A percentile compares a stretch with the other conserved stretches of the same genome.
These are phyloP conservation scores for Threskiornis aethiopicus DNA, from an alignment of 2,797 vertebrate species.

Conservation along the genomic window DNA sequence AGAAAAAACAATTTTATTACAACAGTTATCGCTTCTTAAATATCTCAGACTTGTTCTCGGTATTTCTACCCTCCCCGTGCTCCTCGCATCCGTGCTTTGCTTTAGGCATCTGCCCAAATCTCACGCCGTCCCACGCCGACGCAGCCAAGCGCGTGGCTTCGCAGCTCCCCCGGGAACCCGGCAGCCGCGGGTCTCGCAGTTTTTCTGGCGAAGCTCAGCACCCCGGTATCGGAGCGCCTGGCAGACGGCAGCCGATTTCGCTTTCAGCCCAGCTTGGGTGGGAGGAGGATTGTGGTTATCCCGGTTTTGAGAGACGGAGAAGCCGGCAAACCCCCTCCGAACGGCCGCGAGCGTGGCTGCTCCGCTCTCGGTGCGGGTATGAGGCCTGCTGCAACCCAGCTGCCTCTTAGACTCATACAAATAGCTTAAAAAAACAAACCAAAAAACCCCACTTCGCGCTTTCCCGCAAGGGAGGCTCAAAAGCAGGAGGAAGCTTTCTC, in stretches of 20 bases:
- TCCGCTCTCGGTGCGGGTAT: accelerated
- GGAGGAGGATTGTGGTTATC: neutral
- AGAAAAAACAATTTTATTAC: slow-evolving; percentile 3
- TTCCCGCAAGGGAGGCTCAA: neutral
- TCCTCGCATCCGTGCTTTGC: neutral
- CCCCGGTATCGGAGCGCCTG: neutral
- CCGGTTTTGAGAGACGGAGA: neutral
- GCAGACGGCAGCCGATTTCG: neutral
- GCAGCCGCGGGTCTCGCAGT: neutral
- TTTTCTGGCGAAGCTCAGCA: neutral
- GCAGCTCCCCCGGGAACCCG: neutral
- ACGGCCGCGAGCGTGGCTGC: neutral
- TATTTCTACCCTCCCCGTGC: neutral
- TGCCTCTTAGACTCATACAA: neutral
- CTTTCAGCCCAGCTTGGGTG: neutral
- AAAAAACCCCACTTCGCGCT: neutral
- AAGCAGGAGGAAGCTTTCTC: neutral
- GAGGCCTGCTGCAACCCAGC: neutral
- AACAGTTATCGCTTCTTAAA: neutral
- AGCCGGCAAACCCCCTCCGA: neutral
- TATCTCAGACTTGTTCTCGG: neutral
- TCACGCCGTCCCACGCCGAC: neutral
- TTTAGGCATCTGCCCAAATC: neutral
- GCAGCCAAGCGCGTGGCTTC: neutral
- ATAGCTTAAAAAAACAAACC: neutral